A percentile compares a stretch with the other conserved stretches of the same genome.
These are phyloP conservation scores for Cynodonichthys magdalenae DNA, from an alignment of 2,797 vertebrate species.

Conservation along the genomic window DNA sequence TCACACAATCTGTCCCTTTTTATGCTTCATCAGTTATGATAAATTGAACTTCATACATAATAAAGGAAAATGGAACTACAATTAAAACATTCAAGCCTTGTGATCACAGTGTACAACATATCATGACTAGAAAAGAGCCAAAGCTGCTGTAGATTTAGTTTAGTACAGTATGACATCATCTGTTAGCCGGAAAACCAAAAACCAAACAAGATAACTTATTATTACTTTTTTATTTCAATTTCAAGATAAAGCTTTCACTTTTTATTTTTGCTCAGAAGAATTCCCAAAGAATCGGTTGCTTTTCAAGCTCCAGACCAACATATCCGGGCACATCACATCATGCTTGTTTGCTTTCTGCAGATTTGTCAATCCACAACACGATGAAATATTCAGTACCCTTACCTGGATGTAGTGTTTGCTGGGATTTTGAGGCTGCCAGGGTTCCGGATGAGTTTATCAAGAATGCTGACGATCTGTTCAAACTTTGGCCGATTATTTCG, in stretches of 20 bases:
- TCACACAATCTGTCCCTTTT: not conserved
- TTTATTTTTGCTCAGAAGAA: not conserved
- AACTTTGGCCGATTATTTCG: slow-evolving; percentile 98
- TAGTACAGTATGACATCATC: not conserved
- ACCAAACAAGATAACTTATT: too few species aligned
- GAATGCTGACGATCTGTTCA: slow-evolving; percentile 97
- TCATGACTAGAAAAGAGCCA: slow-evolving; percentile 10
- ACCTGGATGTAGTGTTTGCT: slow-evolving; percentile 94
- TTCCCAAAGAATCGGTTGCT: not conserved
- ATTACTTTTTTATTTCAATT: too few species aligned
- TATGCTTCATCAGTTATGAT: not conserved
- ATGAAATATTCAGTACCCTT: slow-evolving; percentile 27
- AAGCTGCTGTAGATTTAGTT: slow-evolving; percentile 10
- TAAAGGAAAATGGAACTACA: slow-evolving; percentile 14
- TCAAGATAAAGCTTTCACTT: too few species aligned
- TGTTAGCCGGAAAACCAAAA: too few species aligned
- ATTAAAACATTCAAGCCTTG: slow-evolving; percentile 17
- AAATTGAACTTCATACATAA: not conserved
- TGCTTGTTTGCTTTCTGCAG: not conserved
- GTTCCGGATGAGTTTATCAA: slow-evolving; percentile 98
- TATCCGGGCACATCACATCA: not conserved
- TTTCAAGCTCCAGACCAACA: not conserved
- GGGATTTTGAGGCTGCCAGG: slow-evolving; percentile 96
- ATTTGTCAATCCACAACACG: not conserved
- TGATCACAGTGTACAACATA: slow-evolving; percentile 17